These are phyloP conservation scores for Tenrec ecaudatus DNA, from an alignment of 2,113 vertebrate species.

Conservation along the genomic window DNA sequence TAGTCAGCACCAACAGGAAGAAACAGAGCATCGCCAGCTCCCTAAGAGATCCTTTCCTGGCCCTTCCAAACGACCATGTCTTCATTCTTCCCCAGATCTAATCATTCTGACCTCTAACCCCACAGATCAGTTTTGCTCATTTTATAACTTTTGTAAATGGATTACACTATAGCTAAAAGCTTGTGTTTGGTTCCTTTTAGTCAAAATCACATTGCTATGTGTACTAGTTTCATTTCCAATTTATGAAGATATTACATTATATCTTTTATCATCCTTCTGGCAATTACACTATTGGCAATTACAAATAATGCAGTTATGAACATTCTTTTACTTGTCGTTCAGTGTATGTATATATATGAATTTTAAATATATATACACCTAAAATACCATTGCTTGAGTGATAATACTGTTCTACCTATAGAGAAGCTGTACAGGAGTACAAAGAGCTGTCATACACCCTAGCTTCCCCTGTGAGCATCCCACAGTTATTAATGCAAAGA, in stretches of 20 bases:
- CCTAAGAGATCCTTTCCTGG: neutral
- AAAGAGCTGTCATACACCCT: neutral
- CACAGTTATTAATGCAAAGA: neutral
- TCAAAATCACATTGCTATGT: too few species aligned
- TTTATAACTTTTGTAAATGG: too few species aligned
- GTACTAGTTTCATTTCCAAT: conserved; percentile 30
- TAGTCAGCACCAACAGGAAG: neutral
- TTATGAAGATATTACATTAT: neutral
- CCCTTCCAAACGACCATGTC: neutral
- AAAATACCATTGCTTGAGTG: neutral
- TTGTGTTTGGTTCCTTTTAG: conserved; percentile 25
- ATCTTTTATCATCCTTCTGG: conserved; percentile 11
- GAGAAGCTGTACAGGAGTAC: too few species aligned
- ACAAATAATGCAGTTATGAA: neutral
- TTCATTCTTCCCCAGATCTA: neutral
- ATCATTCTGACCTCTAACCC: neutral
- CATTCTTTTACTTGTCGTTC: neutral
- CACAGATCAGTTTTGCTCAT: neutral
- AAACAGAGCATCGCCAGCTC: neutral
- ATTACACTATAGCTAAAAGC: too few species aligned
- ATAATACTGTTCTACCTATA: too few species aligned
- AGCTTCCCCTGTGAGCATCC: neutral
- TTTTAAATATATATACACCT: neutral
- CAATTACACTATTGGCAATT: neutral
- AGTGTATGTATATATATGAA: neutral